Evolutionary conservation across 2,888 invertebrate species (phyloP).

Genomic region (Macrosiphum euphorbiae): DNA sequence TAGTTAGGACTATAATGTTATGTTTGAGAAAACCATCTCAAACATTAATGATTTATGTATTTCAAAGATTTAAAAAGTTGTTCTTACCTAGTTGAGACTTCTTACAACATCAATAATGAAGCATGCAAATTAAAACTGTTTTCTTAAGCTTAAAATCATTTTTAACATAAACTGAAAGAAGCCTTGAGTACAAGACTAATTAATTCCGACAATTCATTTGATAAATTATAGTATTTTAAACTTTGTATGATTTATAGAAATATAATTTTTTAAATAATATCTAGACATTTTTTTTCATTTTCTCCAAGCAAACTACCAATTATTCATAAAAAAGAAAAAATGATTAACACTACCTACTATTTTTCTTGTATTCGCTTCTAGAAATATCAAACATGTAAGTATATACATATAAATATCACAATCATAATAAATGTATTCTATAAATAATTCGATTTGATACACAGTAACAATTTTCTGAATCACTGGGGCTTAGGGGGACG

Average conservation of each 20-base stretch:
- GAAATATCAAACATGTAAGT: neutral
- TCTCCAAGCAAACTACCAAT: neutral
- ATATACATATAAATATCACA: neutral
- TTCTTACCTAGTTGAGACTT: neutral
- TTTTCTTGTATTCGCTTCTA: neutral
- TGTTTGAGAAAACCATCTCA: neutral
- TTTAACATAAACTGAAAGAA: neutral
- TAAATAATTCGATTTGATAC: neutral
- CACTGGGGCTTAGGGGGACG: neutral
- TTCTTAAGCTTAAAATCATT: neutral
- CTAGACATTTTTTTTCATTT: neutral
- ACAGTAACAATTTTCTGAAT: neutral
- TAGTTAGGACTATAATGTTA: neutral
- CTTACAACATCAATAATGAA: neutral
- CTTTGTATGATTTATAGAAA: neutral
- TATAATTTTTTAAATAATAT: neutral
- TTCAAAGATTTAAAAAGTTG: neutral
- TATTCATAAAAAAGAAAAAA: neutral
- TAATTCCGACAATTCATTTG: neutral
- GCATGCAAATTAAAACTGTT: neutral
- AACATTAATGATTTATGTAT: neutral
- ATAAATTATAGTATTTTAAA: constrained; percentile 5
- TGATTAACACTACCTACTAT: neutral
- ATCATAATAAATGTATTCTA: neutral
- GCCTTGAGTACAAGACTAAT: neutral